Conservation (phyloP, 2,888 invertebrate species). For the Diploptera punctata region DNA sequence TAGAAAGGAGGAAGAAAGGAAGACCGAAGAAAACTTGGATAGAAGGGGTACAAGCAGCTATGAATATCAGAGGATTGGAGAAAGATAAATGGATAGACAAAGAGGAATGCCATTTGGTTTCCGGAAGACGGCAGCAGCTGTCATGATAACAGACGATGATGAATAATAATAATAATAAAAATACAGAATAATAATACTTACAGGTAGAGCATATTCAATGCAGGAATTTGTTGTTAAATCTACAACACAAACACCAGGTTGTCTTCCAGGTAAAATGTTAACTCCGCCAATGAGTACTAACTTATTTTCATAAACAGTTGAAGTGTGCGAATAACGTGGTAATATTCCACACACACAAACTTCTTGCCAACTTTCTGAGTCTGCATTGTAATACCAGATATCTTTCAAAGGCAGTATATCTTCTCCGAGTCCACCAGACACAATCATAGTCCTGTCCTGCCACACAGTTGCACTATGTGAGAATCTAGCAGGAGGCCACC, state of each 20-base stretch:
- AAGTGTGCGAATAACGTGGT: constrained; percentile 53
- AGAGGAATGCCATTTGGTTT: too few relatives aligned
- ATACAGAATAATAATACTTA: too few relatives aligned
- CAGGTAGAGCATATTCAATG: constrained; percentile 51
- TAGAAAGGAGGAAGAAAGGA: too few relatives aligned
- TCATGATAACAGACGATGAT: too few relatives aligned
- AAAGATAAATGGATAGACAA: too few relatives aligned
- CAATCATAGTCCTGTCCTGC: constrained; percentile 46
- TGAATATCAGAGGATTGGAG: too few relatives aligned
- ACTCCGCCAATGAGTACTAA: constrained; percentile 54
- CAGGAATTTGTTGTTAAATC: constrained; percentile 48
- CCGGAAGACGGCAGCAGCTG: too few relatives aligned
- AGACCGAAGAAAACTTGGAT: too few relatives aligned
- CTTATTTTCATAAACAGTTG: constrained; percentile 49
- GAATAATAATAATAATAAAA: too few relatives aligned
- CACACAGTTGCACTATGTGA: constrained; percentile 49
- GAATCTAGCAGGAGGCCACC: constrained; percentile 48
- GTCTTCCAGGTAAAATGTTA: constrained; percentile 49
- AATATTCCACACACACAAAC: constrained; percentile 41
- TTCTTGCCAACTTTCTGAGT: constrained; percentile 45
- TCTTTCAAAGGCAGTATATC: constrained; percentile 47
- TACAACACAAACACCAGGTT: constrained; percentile 52
- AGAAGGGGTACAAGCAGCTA: too few relatives aligned
- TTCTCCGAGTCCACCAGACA: constrained; percentile 50
- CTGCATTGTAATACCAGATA: constrained; percentile 45